Evolutionary conservation across 1,140 invertebrate genomes (phyloP).

Genomic region (Goniozus legneri): DNA sequence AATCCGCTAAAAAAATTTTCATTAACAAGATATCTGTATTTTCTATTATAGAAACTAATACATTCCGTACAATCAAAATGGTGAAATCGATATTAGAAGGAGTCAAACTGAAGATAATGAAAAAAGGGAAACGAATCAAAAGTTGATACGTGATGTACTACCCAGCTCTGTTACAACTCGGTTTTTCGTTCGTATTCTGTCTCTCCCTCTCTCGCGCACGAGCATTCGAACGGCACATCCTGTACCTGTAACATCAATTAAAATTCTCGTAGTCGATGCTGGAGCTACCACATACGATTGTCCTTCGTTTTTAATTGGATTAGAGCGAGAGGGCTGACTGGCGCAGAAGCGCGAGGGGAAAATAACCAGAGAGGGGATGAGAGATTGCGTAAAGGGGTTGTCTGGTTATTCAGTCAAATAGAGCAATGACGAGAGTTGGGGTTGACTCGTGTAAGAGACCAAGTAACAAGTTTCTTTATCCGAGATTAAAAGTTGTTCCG

Average conservation of each 20-base stretch:
- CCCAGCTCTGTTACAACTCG: too few relatives aligned
- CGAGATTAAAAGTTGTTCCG: too few relatives aligned
- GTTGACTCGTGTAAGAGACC: neutral
- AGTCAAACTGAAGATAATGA: too few relatives aligned
- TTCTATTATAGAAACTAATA: too few relatives aligned
- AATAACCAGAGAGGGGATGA: constrained; percentile 24
- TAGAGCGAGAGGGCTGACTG: constrained; percentile 37
- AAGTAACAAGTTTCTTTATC: too few relatives aligned
- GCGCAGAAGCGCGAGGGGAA: constrained; percentile 20
- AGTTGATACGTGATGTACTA: too few relatives aligned
- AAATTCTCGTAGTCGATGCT: constrained; percentile 48
- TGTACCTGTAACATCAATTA: constrained; percentile 49
- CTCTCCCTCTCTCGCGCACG: neutral
- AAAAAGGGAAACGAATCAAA: too few relatives aligned
- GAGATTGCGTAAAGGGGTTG: constrained; percentile 38
- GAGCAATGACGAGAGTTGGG: neutral
- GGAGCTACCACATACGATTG: constrained; percentile 46
- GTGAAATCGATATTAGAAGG: too few relatives aligned
- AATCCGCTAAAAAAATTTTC: too few relatives aligned
- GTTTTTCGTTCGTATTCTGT: too few relatives aligned
- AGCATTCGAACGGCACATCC: constrained; percentile 12
- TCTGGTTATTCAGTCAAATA: constrained; percentile 27
- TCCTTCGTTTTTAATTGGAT: constrained; percentile 51
- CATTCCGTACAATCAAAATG: too few relatives aligned
- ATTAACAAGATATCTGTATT: too few relatives aligned